Evolutionary conservation across 23 tunicate genomes (phyloP).

Genomic region (Trididemnum nubilum): DNA sequence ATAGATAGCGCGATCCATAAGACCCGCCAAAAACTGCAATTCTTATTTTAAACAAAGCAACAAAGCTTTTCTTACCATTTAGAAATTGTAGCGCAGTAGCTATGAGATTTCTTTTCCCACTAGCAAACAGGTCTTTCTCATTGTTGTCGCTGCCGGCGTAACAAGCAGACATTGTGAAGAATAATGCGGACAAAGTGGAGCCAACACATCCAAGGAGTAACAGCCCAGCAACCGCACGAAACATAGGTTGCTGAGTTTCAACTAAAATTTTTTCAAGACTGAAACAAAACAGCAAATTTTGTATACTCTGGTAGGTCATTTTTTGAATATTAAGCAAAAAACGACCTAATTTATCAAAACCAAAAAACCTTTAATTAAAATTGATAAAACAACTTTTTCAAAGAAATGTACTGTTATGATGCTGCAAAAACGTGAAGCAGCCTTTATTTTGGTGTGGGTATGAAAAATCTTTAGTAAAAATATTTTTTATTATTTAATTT

Average conservation of each 20-base stretch:
- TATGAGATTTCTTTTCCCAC: slow-evolving; percentile 4
- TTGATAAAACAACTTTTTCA: no score
- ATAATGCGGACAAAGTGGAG: slow-evolving; percentile 6
- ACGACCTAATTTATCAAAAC: no score
- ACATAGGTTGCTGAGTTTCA: neutral
- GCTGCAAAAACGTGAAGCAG: no score
- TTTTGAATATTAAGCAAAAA: neutral
- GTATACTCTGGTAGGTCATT: neutral
- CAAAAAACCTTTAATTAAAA: no score
- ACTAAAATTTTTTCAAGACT: slow-evolving; percentile 3
- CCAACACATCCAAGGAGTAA: slow-evolving; percentile 28
- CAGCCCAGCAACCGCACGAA: slow-evolving; percentile 36
- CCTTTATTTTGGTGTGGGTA: no score
- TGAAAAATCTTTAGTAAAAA: no score
- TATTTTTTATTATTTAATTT: no score
- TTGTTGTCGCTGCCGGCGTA: neutral
- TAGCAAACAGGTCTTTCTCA: neutral
- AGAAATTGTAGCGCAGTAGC: slow-evolving; percentile 19
- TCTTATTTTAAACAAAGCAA: no score
- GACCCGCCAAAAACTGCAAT: no score
- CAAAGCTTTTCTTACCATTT: no score
- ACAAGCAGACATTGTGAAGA: slow-evolving; percentile 38
- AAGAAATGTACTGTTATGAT: no score
- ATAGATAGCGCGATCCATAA: no score
- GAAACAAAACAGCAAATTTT: neutral